Conservation (phyloP, 2,888 invertebrate species). For the Hirtodrosophila duncani region DNA sequence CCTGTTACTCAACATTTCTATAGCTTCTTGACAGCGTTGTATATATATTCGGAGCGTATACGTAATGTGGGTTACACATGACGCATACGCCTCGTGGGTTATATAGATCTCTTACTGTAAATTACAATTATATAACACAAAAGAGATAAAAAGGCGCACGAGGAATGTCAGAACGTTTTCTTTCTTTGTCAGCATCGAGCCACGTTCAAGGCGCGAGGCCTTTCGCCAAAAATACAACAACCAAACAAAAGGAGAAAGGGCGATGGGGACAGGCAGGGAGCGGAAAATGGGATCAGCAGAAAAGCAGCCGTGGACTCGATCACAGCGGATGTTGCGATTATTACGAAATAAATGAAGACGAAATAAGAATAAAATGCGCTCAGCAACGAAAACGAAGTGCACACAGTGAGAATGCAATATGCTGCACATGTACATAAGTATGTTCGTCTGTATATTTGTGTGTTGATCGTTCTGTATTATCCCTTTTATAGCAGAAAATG, state of each 20-base stretch:
- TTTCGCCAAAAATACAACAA: too few relatives aligned
- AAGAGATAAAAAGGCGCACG: slow-evolving; percentile 9
- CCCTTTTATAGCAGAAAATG: slow-evolving; percentile 66
- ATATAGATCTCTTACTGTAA: slow-evolving; percentile 31
- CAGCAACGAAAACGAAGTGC: slow-evolving; percentile 43
- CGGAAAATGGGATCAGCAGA: too few relatives aligned
- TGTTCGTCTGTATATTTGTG: not conserved
- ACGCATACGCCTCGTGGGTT: slow-evolving; percentile 28
- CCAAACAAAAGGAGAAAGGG: too few relatives aligned
- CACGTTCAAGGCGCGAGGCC: slow-evolving; percentile 5
- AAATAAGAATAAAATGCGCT: slow-evolving; percentile 49
- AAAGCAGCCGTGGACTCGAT: slow-evolving; percentile 10
- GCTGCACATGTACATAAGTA: not conserved
- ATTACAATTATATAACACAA: slow-evolving; percentile 53
- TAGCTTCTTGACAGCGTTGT: too few relatives aligned
- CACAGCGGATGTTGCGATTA: slow-evolving; percentile 62
- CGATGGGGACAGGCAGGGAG: too few relatives aligned
- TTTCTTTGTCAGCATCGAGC: slow-evolving; percentile 48
- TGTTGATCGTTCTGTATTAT: slow-evolving; percentile 42
- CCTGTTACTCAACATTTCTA: too few relatives aligned
- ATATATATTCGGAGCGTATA: slow-evolving; percentile 20
- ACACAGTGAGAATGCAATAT: slow-evolving; percentile 10
- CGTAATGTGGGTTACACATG: slow-evolving; percentile 22
- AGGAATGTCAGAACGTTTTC: slow-evolving; percentile 22
- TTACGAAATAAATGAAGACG: slow-evolving; percentile 66